Conservation (phyloP, 2,113 vertebrate genomes). For the Alces alces region DNA sequence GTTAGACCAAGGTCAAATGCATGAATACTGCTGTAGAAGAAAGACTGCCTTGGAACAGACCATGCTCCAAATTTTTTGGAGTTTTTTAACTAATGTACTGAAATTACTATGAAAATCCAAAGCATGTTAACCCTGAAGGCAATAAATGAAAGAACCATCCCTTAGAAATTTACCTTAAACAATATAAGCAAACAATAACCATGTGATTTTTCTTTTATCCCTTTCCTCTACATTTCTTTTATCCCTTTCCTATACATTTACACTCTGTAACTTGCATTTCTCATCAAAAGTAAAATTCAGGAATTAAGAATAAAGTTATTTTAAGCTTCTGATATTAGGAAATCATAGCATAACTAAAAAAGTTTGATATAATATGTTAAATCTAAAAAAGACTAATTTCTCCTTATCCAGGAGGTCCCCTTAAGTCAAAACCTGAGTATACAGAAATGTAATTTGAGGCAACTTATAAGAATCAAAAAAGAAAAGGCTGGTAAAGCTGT, state of each 20-base stretch:
- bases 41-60: not conserved
- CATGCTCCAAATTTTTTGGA: not conserved
- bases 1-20: slow-evolving; percentile 61
- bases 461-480: not conserved
- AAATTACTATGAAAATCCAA: not conserved
- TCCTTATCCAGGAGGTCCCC: not conserved
- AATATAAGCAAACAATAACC: slow-evolving; percentile 36
- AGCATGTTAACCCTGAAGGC: not conserved
- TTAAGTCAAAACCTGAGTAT: not conserved
- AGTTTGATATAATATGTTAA: not conserved
- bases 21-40: slow-evolving; percentile 26
- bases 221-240: not conserved
- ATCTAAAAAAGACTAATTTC: not conserved
- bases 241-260: not conserved
- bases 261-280: not conserved
- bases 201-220: not conserved
- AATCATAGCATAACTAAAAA: not conserved
- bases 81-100: not conserved
- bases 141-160: slow-evolving; percentile 16
- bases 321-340: not conserved
- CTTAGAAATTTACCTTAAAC: not conserved
- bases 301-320: not conserved
- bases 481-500: not conserved
- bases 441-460: not conserved
- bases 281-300: slow-evolving; percentile 7